A percentile compares a stretch with the other conserved stretches of the same genome.
Evolutionary conservation across 2,888 invertebrate genomes (phyloP).

Genomic region (Gonocerus acuteangulatus): DNA sequence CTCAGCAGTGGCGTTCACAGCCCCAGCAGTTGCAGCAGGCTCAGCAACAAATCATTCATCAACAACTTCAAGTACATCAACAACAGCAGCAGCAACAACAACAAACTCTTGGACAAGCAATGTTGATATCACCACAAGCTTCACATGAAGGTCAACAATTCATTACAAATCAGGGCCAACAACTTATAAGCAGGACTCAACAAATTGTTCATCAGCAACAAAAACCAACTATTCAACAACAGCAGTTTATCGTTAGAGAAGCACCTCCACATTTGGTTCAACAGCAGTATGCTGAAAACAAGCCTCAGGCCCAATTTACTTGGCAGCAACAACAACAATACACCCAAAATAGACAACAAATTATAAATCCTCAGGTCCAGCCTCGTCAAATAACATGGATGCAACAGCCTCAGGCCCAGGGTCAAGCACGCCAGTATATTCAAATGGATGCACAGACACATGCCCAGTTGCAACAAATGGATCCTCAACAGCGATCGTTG

Average conservation of each 20-base stretch:
- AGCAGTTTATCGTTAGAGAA: constrained; percentile 37
- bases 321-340: constrained; percentile 40
- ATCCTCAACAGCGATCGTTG: constrained; percentile 68
- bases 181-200: constrained; percentile 37
- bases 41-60: constrained; percentile 40
- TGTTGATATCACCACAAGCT: constrained; percentile 29
- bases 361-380: constrained; percentile 41
- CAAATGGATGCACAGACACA: constrained; percentile 77
- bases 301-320: constrained; percentile 38
- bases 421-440: constrained; percentile 58
- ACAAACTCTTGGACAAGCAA: constrained; percentile 41
- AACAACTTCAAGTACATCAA: constrained; percentile 48
- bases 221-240: constrained; percentile 31
- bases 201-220: constrained; percentile 38
- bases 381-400: constrained; percentile 41
- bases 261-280: constrained; percentile 38
- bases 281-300: constrained; percentile 40
- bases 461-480: constrained; percentile 72
- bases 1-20: constrained; percentile 37
- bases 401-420: constrained; percentile 35
- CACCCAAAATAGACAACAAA: constrained; percentile 39
- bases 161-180: constrained; percentile 39
- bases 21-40: constrained; percentile 39
- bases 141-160: constrained; percentile 38
- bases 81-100: constrained; percentile 47